A percentile compares a stretch with the other conserved stretches of the same genome.
Conservation (phyloP, 2,113 vertebrate species). For the Pristiophorus japonicus region DNA sequence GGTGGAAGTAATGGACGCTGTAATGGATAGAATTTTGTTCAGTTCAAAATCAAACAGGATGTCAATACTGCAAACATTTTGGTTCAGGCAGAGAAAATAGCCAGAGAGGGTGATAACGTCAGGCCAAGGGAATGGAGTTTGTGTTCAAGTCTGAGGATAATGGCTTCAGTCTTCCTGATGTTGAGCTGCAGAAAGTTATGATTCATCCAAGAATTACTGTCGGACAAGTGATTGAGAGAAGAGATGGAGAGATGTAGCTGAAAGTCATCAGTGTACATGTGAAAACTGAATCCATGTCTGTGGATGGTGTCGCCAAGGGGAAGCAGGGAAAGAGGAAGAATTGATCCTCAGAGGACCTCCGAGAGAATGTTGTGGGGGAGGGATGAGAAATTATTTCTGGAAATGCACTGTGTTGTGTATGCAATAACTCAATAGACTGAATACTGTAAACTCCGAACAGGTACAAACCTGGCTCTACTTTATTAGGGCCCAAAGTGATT, state of each 20-base stretch:
- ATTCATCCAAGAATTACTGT: neutral
- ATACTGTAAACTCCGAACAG: too few relatives aligned
- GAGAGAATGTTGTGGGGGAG: neutral
- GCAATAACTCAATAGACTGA: too few relatives aligned
- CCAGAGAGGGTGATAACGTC: too few relatives aligned
- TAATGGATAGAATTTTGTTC: neutral
- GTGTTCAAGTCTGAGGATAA: neutral
- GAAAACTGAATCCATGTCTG: neutral
- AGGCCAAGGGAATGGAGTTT: too few relatives aligned
- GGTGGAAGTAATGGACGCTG: neutral
- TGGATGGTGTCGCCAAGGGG: neutral
- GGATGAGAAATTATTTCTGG: neutral
- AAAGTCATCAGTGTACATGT: neutral
- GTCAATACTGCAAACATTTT: neutral
- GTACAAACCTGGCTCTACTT: too few relatives aligned
- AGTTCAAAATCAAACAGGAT: neutral
- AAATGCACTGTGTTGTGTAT: too few relatives aligned
- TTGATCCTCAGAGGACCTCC: neutral
- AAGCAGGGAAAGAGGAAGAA: neutral
- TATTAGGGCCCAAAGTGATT: too few relatives aligned
- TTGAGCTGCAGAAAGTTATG: neutral
- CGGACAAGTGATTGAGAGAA: neutral
- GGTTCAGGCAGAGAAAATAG: neutral
- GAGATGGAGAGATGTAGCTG: neutral
- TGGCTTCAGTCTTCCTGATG: neutral